phyloP scores from a whole-genome alignment of 64 coral and sea anemone species.

The Cladopsammia gracilis region DNA sequence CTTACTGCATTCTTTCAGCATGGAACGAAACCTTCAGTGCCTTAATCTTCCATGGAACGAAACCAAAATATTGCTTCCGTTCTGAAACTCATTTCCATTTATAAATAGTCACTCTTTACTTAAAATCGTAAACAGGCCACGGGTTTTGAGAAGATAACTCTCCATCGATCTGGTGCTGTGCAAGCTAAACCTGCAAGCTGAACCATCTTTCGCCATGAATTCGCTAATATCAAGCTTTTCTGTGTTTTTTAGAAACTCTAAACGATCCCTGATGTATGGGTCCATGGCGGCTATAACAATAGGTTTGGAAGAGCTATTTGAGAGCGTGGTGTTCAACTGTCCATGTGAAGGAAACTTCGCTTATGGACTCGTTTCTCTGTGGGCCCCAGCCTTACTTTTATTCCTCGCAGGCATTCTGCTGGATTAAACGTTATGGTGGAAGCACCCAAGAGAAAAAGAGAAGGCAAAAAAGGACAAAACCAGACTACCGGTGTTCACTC shows the following conservation, averaged over 20 bases:
- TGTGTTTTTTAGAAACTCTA: slow-evolving; percentile 15
- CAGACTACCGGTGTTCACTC: background rate
- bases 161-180: background rate
- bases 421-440: background rate
- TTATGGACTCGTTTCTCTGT: slow-evolving; percentile 15
- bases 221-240: background rate
- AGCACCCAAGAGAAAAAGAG: background rate
- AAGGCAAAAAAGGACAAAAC: too few species aligned
- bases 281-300: background rate
- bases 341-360: slow-evolving; percentile 3
- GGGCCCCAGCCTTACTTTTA: background rate
- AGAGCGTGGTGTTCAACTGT: background rate
- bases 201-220: background rate
- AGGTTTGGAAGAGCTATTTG: slow-evolving; percentile 15
- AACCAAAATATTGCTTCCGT: too few species aligned
- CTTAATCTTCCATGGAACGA: too few species aligned
- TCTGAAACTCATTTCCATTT: too few species aligned
- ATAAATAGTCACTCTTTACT: too few species aligned
- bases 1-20: too few species aligned
- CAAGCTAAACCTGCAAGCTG: too few species aligned
- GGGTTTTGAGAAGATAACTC: background rate
- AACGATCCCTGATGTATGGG: slow-evolving; percentile 12
- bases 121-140: too few species aligned
- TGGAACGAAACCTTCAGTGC: too few species aligned
- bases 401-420: background rate